Evolutionary conservation across 2,113 vertebrate species (phyloP).

Genomic region (Mesembrinibis cayennensis): DNA sequence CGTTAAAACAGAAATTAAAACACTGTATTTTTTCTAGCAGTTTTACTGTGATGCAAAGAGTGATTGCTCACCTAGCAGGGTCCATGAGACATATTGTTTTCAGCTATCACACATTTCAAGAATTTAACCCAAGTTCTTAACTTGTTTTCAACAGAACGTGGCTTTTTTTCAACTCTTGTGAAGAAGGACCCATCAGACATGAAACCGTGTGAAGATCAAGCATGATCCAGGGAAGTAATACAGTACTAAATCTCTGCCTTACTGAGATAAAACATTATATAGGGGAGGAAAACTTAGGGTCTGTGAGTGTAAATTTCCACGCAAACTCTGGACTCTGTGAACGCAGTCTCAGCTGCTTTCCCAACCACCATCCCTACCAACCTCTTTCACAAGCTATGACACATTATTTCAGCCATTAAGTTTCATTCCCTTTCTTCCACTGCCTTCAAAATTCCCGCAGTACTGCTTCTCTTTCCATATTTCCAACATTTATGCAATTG

Average conservation of each 20-base stretch:
- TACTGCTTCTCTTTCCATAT: neutral
- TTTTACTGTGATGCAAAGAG: neutral
- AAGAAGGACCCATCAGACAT: slow-evolving; percentile 72
- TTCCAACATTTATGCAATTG: neutral
- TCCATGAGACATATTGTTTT: neutral
- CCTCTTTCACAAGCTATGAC: neutral
- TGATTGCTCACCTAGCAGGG: neutral
- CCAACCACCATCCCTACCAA: neutral
- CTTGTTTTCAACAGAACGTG: slow-evolving; percentile 67
- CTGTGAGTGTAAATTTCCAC: neutral
- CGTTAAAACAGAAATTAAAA: neutral
- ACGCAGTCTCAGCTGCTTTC: neutral
- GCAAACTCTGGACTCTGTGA: neutral
- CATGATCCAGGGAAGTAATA: neutral
- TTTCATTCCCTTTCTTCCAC: neutral
- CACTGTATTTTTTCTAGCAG: neutral
- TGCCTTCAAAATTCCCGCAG: neutral
- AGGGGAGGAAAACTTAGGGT: neutral
- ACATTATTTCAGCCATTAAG: neutral
- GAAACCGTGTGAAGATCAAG: slow-evolving; percentile 50
- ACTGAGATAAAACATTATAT: neutral
- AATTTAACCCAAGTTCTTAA: neutral
- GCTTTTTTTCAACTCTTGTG: slow-evolving; percentile 29
- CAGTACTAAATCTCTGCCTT: neutral
- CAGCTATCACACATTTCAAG: neutral